Percentiles rank a stretch among this genome's conserved stretches.
Evolutionary conservation across 2,888 invertebrate genomes (phyloP).

Genomic region (Silvanus unidentatus): DNA sequence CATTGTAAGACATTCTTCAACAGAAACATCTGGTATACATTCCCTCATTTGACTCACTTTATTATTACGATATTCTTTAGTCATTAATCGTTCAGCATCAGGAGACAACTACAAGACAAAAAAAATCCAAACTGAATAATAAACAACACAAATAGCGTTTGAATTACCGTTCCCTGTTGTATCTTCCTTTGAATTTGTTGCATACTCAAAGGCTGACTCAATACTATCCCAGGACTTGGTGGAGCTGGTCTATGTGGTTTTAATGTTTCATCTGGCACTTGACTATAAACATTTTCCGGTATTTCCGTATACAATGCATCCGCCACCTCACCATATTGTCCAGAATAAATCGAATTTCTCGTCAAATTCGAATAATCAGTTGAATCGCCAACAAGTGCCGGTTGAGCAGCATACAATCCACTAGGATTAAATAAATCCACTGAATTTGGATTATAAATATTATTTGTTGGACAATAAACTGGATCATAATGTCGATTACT

Average conservation of each 20-base stretch:
- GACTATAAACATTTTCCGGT: constrained; percentile 42
- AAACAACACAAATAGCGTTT: constrained; percentile 3
- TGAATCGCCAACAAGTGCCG: background rate
- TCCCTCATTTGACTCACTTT: constrained; percentile 52
- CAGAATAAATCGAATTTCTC: constrained; percentile 21
- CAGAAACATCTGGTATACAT: constrained; percentile 51
- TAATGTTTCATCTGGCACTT: constrained; percentile 38
- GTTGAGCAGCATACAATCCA: constrained; percentile 6
- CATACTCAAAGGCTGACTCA: constrained; percentile 42
- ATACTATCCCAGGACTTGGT: constrained; percentile 35
- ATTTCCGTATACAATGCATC: constrained; percentile 42
- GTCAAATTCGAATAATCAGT: constrained; percentile 20
- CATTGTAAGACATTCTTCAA: constrained; percentile 57
- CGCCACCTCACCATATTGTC: constrained; percentile 24
- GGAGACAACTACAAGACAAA: constrained; percentile 37
- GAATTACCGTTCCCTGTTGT: constrained; percentile 40
- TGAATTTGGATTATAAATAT: background rate
- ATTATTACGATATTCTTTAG: constrained; percentile 49
- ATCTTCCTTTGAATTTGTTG: constrained; percentile 45
- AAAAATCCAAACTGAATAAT: background rate
- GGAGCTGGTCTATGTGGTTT: constrained; percentile 46
- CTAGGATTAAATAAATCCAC: constrained; percentile 8
- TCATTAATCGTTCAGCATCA: constrained; percentile 45
- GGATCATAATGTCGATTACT: constrained; percentile 37
- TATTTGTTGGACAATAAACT: constrained; percentile 28